phyloP scores from a whole-genome alignment of 2,113 vertebrate species.

The Orthonyx spaldingii region DNA sequence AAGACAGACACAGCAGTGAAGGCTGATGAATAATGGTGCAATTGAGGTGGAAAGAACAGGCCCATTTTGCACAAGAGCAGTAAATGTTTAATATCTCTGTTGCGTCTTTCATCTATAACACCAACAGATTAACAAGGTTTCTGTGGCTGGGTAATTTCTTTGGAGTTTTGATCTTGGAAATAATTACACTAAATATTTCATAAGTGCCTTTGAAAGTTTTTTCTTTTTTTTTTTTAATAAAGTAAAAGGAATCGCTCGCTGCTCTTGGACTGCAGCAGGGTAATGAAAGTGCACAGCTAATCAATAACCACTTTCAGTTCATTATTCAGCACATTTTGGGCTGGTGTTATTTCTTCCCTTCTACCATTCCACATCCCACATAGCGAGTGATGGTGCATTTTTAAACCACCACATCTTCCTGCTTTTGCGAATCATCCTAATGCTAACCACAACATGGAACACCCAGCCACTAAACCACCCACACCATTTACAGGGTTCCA shows the following conservation, averaged over 20 bases:
- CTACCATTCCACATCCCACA: not conserved
- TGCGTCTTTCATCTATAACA: not conserved
- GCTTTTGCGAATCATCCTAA: not conserved
- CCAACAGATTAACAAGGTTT: slow-evolving; percentile 47
- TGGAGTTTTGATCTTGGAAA: slow-evolving; percentile 23
- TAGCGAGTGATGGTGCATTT: not conserved
- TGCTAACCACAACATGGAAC: not conserved
- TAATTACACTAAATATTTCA: slow-evolving; percentile 47
- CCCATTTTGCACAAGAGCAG: not conserved
- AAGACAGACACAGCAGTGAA: not conserved
- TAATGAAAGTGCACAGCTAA: slow-evolving; percentile 26
- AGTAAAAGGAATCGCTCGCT: not conserved
- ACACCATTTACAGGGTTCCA: not conserved
- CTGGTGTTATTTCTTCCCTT: not conserved
- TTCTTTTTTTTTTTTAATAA: not conserved
- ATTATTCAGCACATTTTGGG: slow-evolving; percentile 22
- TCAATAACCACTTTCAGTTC: slow-evolving; percentile 38
- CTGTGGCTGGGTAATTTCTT: not conserved
- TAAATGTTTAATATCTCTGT: slow-evolving; percentile 39
- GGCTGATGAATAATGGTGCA: not conserved
- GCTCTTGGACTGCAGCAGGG: not conserved
- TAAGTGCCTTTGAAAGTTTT: not conserved
- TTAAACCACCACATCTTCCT: not conserved
- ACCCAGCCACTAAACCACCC: not conserved
- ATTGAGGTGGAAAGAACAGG: not conserved